phyloP scores from a whole-genome alignment of 2,888 invertebrate genomes.

The Gryllus longicercus region DNA sequence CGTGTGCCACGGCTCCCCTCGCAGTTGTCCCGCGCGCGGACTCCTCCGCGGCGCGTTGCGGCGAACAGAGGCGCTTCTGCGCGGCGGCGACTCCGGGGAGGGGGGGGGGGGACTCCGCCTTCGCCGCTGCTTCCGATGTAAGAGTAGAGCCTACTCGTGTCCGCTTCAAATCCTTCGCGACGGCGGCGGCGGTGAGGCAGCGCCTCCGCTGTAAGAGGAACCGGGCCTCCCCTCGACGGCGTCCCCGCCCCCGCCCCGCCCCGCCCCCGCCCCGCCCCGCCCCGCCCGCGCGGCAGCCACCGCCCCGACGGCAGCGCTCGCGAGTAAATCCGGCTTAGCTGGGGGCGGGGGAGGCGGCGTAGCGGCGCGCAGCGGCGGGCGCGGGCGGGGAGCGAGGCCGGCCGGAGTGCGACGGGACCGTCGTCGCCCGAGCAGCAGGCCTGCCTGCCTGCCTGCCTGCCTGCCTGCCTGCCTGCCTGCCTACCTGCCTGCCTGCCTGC shows the following conservation, averaged over 20 bases:
- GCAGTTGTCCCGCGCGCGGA: too few relatives aligned
- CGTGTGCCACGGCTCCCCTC: too few relatives aligned
- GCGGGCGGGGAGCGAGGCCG: too few relatives aligned
- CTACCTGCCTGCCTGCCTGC: too few relatives aligned
- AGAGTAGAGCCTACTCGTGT: constrained; percentile 17
- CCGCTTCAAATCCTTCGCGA: not conserved
- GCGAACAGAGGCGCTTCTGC: too few relatives aligned
- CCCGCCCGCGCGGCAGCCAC: not conserved
- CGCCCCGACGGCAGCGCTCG: constrained; percentile 8
- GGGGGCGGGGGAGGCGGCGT: not conserved
- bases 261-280: not conserved
- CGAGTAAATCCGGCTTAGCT: constrained; percentile 17
- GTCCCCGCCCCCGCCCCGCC: not conserved
- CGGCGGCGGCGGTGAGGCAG: not conserved
- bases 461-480: too few relatives aligned
- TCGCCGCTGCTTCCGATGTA: not conserved
- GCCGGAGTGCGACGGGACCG: too few relatives aligned
- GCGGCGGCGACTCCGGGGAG: not conserved
- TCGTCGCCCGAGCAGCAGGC: too few relatives aligned
- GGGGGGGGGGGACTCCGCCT: not conserved
- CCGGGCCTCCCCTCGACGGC: not conserved
- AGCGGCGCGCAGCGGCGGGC: not conserved
- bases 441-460: too few relatives aligned
- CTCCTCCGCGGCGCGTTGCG: too few relatives aligned
- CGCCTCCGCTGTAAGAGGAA: not conserved